Conservation (phyloP, 2,797 vertebrate genomes). For the Phalloptychus januarius region DNA sequence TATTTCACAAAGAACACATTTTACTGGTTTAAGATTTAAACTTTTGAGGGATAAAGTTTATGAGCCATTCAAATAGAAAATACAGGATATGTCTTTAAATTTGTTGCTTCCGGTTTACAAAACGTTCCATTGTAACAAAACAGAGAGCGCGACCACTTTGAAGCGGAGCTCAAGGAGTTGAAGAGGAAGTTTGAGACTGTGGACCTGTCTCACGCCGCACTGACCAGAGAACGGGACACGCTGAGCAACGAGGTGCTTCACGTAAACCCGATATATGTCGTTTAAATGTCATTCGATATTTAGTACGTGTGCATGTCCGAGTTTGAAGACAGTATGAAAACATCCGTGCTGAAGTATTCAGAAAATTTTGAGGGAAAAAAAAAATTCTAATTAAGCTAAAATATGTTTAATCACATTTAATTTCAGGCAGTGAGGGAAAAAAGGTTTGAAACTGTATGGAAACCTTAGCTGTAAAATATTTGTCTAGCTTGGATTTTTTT, state of each 20-base stretch:
- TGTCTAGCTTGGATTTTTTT: not conserved
- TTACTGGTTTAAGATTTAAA: not conserved
- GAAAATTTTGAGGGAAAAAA: not conserved
- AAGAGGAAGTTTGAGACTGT: constrained; percentile 86
- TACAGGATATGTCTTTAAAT: not conserved
- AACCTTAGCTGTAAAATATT: not conserved
- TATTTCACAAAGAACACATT: not conserved
- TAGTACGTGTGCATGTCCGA: not conserved
- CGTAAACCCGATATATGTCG: not conserved
- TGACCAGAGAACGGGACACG: constrained; percentile 87
- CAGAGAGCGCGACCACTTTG: constrained; percentile 91
- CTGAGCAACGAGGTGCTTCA: constrained; percentile 89
- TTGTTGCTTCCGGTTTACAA: not conserved
- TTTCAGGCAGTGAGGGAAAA: not conserved
- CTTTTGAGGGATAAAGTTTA: not conserved
- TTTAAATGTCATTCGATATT: not conserved
- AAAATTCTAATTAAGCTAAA: not conserved
- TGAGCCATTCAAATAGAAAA: not conserved
- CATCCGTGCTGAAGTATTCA: not conserved
- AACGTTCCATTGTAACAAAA: constrained; percentile 28
- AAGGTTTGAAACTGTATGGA: not conserved
- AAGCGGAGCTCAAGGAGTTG: constrained; percentile 86
- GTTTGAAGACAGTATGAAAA: not conserved
- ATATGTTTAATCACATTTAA: not conserved
- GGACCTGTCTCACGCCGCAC: constrained; percentile 81